Evolutionary conservation across 2,888 invertebrate species (phyloP), one percentile per base, ranked within the genome.

Genomic region (Agrotis puta): DNA sequence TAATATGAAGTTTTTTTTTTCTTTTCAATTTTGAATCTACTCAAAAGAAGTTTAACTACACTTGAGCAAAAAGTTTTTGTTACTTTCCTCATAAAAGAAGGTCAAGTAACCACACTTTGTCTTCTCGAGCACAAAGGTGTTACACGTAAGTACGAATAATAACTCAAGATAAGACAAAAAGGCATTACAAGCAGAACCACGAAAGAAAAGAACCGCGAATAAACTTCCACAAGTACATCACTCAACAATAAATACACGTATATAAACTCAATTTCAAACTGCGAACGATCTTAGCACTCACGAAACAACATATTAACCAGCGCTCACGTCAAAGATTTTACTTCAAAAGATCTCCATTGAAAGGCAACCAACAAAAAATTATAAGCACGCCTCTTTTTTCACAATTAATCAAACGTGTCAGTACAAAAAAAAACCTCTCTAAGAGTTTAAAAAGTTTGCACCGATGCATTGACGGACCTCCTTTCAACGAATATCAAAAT

Each of bases 401-500:
- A 90, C 91, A 92, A 94, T 94, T 94, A 94, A 94, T 94, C 94
- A 94, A 91, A 90, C 80, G 75, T 77, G 77, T 78, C 81, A 87
- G 77, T 78, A 85, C 77, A 85, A 92, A 91, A 90, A 57, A 85
- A 88, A 79, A 74, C 72, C 75, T 80, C 85, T 88, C 85, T 87
- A 89, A 91, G 91, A 92, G 88, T 91, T 91, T 91, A 93, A 94
- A 94, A 94, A 90, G 93, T 93, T 92, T 93, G 94, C 94, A 94
- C 92, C 94, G 92, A 94, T 92, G 94, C 94, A 95, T 94, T 94
- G 94, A 94, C 92, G 92, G 87, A 87, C 91, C 91, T 93, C 91
- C 92, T 95, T 95, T 95, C 95, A 95, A 91, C 94, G 87, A 90
- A 92, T 94, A 94, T 94, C 95, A 94, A 92, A 93, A 86, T 94